A percentile compares a stretch with the other conserved stretches of the same genome.
Evolutionary conservation across 2,113 vertebrate genomes (phyloP).

Genomic region (Mastomys coucha): DNA sequence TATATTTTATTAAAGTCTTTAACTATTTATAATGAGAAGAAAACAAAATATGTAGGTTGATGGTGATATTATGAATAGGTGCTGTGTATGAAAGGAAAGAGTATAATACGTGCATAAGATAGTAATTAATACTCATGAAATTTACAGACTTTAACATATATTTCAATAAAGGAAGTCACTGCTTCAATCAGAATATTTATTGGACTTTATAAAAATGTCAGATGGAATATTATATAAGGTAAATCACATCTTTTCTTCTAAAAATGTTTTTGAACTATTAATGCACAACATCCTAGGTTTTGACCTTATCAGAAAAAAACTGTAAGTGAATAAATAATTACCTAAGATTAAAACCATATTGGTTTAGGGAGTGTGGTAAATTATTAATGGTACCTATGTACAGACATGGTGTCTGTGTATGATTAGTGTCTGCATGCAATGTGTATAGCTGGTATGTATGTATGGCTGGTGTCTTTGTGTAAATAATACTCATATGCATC

Average conservation of each 20-base stretch:
- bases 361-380: not conserved
- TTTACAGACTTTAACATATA: not conserved
- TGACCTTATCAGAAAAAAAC: not conserved
- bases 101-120: not conserved
- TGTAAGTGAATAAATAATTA: not conserved
- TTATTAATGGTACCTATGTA: not conserved
- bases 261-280: not conserved
- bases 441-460: no score
- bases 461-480: not conserved
- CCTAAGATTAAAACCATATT: not conserved
- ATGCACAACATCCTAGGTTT: not conserved
- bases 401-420: not conserved
- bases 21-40: not conserved
- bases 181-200: constrained; percentile 16
- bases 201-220: not conserved
- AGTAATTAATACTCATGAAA: not conserved
- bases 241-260: rapidly evolving
- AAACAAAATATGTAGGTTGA: not conserved
- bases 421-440: not conserved
- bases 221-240: not conserved
- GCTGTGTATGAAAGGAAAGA: no score
- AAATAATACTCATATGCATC: not conserved
- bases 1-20: not conserved
- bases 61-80: not conserved
- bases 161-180: not conserved